phyloP scores from a whole-genome alignment of 2,113 vertebrate species.

The Pterocles burchelli region DNA sequence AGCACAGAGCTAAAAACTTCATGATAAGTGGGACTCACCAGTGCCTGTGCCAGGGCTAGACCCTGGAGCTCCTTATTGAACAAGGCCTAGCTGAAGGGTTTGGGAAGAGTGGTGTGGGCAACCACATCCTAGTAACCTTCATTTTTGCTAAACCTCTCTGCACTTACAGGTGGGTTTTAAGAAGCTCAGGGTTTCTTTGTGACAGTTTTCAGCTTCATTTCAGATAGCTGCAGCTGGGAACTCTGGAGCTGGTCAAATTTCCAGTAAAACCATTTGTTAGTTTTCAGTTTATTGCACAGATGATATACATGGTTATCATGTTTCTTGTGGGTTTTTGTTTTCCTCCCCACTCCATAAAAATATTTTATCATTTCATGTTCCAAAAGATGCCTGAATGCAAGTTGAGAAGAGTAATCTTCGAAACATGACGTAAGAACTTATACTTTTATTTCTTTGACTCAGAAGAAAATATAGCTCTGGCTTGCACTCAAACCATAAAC shows the following conservation, averaged over 20 bases:
- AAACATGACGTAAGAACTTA: not conserved
- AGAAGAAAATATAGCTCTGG: not conserved
- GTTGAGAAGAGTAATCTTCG: not conserved
- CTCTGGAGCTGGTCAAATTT: not conserved
- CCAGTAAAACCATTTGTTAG: not conserved
- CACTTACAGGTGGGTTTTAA: not conserved
- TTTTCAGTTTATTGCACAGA: not conserved
- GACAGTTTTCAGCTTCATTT: not conserved
- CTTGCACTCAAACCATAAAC: not conserved
- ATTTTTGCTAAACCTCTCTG: not conserved
- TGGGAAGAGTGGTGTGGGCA: not conserved
- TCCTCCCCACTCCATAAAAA: not conserved
- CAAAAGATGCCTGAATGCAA: not conserved
- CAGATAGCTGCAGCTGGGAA: not conserved
- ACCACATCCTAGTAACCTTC: not conserved
- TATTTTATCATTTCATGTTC: not conserved
- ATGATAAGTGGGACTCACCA: not conserved
- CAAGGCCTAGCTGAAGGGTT: accelerated
- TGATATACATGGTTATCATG: not conserved
- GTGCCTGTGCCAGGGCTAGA: not conserved
- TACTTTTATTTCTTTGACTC: not conserved
- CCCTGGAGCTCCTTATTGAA: not conserved
- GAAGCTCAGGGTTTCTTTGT: not conserved
- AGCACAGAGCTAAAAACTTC: not conserved
- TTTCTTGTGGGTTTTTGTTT: slow-evolving; percentile 26